Evolutionary conservation across 2,797 vertebrate genomes (phyloP), one percentile per base, ranked within the genome.

Genomic region (Sebastes nivosus): DNA sequence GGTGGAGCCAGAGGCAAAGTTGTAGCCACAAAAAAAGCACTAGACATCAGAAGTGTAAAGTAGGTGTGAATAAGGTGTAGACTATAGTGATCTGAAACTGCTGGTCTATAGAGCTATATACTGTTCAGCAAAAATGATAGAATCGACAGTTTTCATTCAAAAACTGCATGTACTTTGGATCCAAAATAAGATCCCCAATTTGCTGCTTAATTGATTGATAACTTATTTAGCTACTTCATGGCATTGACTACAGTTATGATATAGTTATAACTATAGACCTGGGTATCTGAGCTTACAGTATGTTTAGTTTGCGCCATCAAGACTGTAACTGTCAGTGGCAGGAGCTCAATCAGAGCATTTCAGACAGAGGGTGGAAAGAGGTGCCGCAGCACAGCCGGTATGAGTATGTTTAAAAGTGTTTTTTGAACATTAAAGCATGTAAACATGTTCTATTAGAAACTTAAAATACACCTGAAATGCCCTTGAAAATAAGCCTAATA

Each of bases 101-200:
- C 29, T 29, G 29, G 29, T 29, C 29, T 6, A 29, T 29, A 29
- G 29, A 29, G 29, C 29, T 29, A 29, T 29, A 29, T 29, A 29
- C 29, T 29, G 29, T 29, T 29, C 29, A 10, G 64, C 24, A 64
- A 70, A 77, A 63, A 74, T 30, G 7, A 61, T 11, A 42, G 18
- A 52, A 58, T 73, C 68, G 66, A 24, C 66, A 52, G n/a, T 70
- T 75, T 84, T 38, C 25, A 69, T 68, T 80, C 30, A 79, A 72
- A 75, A 68, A 34, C 13, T 42, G 27, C 55, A 61, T 66, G 36
- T 38, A 68, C 58, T 52, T 73, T 55, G 25, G 64, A 76, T 55
- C 3, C 29, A 76, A 50, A 77, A 57, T 36, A 55, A 60, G n/a
- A 72, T 5, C 38, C 25, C 27, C 20, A 32, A 69, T 85, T 80